Evolutionary conservation across 2,113 vertebrate genomes (phyloP).

Genomic region (Salvelinus namaycush): DNA sequence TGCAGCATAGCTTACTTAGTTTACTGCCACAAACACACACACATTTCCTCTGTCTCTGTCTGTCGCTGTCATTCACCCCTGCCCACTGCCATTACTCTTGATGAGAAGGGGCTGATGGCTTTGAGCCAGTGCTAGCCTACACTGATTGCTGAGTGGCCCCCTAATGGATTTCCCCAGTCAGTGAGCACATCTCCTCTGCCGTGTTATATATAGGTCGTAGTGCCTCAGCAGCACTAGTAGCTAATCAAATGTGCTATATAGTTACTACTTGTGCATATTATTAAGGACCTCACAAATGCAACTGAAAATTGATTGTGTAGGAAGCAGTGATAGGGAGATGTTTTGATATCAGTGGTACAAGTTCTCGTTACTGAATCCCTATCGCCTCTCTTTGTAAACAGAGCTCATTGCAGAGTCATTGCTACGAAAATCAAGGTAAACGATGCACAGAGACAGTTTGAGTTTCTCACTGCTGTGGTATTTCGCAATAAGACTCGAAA

Average conservation of each 20-base stretch:
- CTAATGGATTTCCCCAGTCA: background rate
- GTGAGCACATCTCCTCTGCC: background rate
- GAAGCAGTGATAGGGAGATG: background rate
- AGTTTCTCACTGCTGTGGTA: background rate
- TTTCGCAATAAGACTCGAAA: too few relatives aligned
- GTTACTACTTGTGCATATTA: too few relatives aligned
- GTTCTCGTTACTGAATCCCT: constrained; percentile 1
- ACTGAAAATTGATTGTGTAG: background rate
- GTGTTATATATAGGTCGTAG: background rate
- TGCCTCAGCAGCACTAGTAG: background rate
- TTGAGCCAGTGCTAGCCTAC: background rate
- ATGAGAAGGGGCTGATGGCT: constrained; percentile 4
- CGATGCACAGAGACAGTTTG: background rate
- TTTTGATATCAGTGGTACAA: background rate
- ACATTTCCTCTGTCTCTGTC: background rate
- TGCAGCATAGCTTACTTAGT: background rate
- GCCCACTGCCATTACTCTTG: background rate
- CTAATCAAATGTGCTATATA: background rate
- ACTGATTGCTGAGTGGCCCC: constrained; percentile 4
- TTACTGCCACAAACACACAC: background rate
- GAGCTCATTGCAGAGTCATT: background rate
- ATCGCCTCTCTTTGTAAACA: background rate
- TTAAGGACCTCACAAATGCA: too few relatives aligned
- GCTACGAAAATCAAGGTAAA: background rate
- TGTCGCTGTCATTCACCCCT: background rate